Base-by-base conservation (phyloP, 2,888 invertebrate species). In the Aphrophora alni region DNA sequence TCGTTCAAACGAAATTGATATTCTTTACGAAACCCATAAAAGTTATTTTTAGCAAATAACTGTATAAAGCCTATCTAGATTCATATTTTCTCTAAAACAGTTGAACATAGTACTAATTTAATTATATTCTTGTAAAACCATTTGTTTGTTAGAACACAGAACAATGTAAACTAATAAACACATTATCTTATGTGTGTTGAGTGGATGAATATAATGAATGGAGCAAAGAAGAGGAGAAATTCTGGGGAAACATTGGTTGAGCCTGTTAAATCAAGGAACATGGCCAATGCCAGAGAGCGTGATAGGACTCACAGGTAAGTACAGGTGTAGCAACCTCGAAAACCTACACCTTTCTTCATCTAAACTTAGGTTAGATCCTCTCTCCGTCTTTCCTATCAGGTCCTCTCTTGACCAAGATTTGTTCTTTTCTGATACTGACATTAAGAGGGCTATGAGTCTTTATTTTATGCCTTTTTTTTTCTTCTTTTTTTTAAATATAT, bases 261-360 rank as follows among this genome's bases (percentile, higher is more conserved):
- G 3, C n/a, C 59, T 59, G 59, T 3, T 21, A 59, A 59, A 21
- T 59, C 59, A 0, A 74, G 83, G 68, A 93, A 92, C 86, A 95
- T 95, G 86, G 95, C 95, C 0, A 96, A 95, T 87, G 95, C 95
- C 0, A 90, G 95, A 21, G 95, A 96, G 87, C 90, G 95, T 82
- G 95, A 94, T 87, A 90, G 95, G 85, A 96, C 95, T 14, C 94
- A 95, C 89, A 95, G 95, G 95, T 95, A 91, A 90, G 89, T 14
- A n/a, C 44, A 44, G 33, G 10, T 4, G 10, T 33, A 33, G n/a
- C n/a, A n/a, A n/a, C n/a, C n/a, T n/a, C n/a, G n/a, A n/a, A 33
- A 10, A 7, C 4, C 33, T 33, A 33, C 24, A 38, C 89, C 81
- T 81, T 75, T n/a, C 80, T n/a, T n/a, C n/a, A n/a, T n/a, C n/a